Percentiles rank a stretch among this genome's conserved stretches.
Evolutionary conservation across 2,113 vertebrate genomes (phyloP).

Genomic region (Indicator indicator): DNA sequence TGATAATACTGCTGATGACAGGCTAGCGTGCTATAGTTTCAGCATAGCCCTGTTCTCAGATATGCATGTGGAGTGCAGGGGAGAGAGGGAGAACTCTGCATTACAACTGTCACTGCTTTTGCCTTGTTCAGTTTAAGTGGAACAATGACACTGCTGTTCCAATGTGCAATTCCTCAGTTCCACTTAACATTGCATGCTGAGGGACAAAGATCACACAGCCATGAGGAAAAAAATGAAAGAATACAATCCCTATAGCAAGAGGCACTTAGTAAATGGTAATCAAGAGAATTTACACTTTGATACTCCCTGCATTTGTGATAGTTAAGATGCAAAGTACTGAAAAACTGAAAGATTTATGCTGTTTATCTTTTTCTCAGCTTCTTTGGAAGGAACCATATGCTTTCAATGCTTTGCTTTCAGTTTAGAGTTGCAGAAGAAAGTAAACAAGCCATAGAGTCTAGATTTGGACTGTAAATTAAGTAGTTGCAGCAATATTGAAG

Average conservation of each 20-base stretch:
- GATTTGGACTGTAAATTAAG: background rate
- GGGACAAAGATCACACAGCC: background rate
- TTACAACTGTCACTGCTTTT: background rate
- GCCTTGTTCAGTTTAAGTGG: background rate
- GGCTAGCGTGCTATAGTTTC: background rate
- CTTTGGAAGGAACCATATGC: background rate
- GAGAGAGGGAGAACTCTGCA: background rate
- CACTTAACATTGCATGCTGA: background rate
- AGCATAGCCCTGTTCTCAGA: background rate
- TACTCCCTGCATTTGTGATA: background rate
- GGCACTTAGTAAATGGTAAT: background rate
- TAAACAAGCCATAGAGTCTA: background rate
- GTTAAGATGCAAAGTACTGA: background rate
- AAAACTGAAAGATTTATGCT: background rate
- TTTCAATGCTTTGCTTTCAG: background rate
- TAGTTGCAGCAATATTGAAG: background rate
- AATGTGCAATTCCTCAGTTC: background rate
- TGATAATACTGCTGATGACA: background rate
- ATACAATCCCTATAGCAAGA: background rate
- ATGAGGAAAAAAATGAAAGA: background rate
- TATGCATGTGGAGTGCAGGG: accelerated
- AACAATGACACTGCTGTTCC: background rate
- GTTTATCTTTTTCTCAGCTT: background rate
- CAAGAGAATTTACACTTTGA: background rate
- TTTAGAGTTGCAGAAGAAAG: background rate